Evolutionary conservation across 2,888 invertebrate genomes (phyloP).

Genomic region (Agriopis marginaria): DNA sequence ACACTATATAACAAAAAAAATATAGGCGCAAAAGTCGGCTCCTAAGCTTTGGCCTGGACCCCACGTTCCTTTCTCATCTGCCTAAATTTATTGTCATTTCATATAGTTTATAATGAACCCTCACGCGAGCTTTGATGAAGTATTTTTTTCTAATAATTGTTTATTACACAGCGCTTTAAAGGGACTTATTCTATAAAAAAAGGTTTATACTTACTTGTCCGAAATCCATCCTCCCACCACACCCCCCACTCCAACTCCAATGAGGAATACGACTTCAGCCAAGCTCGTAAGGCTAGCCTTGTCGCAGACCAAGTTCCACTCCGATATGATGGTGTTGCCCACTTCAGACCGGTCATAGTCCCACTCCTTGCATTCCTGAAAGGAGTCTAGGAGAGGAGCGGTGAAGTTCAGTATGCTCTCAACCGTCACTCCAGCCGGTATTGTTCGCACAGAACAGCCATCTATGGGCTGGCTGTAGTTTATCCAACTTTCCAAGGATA

Average conservation of each 20-base stretch:
- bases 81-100: no score
- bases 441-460: slow-evolving; percentile 85
- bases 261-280: slow-evolving; percentile 92
- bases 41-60: no score
- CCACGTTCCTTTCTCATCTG: no score
- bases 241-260: slow-evolving; percentile 92
- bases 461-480: slow-evolving; percentile 88
- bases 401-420: slow-evolving; percentile 73
- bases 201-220: slow-evolving; percentile 84
- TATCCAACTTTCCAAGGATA: slow-evolving; percentile 87
- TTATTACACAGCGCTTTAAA: no score
- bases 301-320: slow-evolving; percentile 93
- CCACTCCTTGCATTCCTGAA: slow-evolving; percentile 86
- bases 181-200: not conserved
- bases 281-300: slow-evolving; percentile 89
- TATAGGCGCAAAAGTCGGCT: no score
- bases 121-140: no score
- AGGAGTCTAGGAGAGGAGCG: slow-evolving; percentile 69
- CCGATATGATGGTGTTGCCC: slow-evolving; percentile 90
- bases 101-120: no score
- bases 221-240: slow-evolving; percentile 92
- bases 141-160: no score
- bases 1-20: no score
- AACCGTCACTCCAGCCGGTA: slow-evolving; percentile 69
- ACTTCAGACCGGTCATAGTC: slow-evolving; percentile 85